Percentiles rank a stretch among this genome's conserved stretches.
Conservation (phyloP, 2,888 invertebrate species). For the Drosophila bunnanda region DNA sequence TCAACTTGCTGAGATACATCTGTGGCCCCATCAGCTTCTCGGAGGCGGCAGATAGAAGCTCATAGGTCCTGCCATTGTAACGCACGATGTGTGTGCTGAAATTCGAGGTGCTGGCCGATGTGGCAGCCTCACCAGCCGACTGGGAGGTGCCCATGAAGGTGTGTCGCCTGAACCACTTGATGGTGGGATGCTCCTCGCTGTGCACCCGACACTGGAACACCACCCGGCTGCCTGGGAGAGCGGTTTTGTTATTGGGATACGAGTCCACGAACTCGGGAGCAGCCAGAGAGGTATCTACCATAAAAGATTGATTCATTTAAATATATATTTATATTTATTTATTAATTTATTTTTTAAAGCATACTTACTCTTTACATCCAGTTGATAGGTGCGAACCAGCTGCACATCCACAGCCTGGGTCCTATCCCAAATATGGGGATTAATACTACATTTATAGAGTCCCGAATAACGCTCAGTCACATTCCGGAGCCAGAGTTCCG, state of each 20-base stretch:
- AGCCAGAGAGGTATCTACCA: slow-evolving; percentile 74
- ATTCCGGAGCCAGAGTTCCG: slow-evolving; percentile 79
- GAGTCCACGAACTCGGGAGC: slow-evolving; percentile 82
- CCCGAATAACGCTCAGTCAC: slow-evolving; percentile 83
- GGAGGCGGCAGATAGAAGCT: slow-evolving; percentile 74
- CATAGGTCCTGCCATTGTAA: slow-evolving; percentile 82
- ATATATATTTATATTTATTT: background rate
- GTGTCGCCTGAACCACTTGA: slow-evolving; percentile 83
- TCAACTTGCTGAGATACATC: slow-evolving; percentile 83
- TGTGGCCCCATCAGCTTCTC: slow-evolving; percentile 81
- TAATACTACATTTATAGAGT: slow-evolving; percentile 83
- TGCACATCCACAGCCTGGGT: slow-evolving; percentile 79
- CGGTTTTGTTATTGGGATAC: slow-evolving; percentile 80
- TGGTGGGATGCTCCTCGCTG: slow-evolving; percentile 82
- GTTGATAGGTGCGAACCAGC: slow-evolving; percentile 82
- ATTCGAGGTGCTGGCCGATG: slow-evolving; percentile 53
- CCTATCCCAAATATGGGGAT: slow-evolving; percentile 76
- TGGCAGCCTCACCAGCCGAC: slow-evolving; percentile 34
- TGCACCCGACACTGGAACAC: slow-evolving; percentile 83
- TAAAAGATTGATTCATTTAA: background rate
- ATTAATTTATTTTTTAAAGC: too few relatives aligned
- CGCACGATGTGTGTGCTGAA: slow-evolving; percentile 76
- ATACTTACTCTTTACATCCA: slow-evolving; percentile 82
- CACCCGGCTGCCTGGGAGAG: slow-evolving; percentile 69
- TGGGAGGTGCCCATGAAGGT: slow-evolving; percentile 32